phyloP scores from a whole-genome alignment of 2,888 invertebrate species.

The Tiphia femorata region DNA sequence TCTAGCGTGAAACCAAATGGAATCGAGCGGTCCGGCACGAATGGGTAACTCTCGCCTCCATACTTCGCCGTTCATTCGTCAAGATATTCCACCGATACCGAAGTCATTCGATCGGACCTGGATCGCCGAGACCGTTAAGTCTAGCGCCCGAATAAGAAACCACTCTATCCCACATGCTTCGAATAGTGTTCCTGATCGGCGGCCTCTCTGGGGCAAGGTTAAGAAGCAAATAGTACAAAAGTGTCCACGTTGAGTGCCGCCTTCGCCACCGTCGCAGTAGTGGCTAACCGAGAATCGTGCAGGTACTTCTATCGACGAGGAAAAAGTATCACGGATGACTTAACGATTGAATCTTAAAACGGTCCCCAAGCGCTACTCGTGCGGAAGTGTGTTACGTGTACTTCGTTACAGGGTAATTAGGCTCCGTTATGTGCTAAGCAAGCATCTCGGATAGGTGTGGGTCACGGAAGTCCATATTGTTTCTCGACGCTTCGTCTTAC shows the following conservation, averaged over 20 bases:
- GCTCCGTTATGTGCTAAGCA: too few relatives aligned
- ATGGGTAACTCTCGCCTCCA: slow-evolving; percentile 3
- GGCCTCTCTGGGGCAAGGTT: slow-evolving; percentile 53
- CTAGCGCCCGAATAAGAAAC: slow-evolving; percentile 33
- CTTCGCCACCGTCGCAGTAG: slow-evolving; percentile 3
- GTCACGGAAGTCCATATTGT: too few relatives aligned
- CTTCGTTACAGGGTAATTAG: too few relatives aligned
- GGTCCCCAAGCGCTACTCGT: too few relatives aligned
- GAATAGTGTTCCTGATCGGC: slow-evolving; percentile 38
- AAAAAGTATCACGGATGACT: slow-evolving; percentile 33
- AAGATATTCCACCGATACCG: slow-evolving; percentile 33
- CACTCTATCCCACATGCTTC: slow-evolving; percentile 38
- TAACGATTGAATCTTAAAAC: too few relatives aligned
- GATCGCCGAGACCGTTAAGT: slow-evolving; percentile 29
- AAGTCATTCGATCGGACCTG: slow-evolving; percentile 34
- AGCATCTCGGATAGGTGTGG: too few relatives aligned
- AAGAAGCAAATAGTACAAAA: slow-evolving; percentile 50
- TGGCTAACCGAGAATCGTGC: not conserved
- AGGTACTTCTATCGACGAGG: slow-evolving; percentile 21
- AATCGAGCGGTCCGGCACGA: slow-evolving; percentile 10
- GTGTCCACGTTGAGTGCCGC: slow-evolving; percentile 35
- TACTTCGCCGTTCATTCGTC: slow-evolving; percentile 5
- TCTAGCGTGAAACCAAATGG: slow-evolving; percentile 19
- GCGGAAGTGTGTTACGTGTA: too few relatives aligned
- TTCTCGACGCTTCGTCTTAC: too few relatives aligned